phyloP scores from a whole-genome alignment of 2,888 invertebrate genomes.

The Gonocerus acuteangulatus region DNA sequence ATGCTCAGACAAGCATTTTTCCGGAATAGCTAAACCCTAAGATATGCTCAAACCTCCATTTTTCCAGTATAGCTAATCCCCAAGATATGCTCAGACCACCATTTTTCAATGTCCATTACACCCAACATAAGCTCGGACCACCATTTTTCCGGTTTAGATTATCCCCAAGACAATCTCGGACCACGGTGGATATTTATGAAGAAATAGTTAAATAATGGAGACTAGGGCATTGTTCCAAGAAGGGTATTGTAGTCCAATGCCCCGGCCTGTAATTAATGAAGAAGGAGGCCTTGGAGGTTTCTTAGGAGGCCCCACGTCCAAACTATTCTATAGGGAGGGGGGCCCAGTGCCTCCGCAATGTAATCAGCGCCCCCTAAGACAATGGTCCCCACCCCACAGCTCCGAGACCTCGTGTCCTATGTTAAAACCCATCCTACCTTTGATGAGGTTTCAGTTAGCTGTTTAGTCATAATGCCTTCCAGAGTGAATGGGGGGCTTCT shows the following conservation, averaged over 20 bases:
- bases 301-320: constrained; percentile 4
- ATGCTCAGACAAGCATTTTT: no score
- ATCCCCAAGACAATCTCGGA: no score
- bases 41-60: no score
- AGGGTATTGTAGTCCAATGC: constrained; percentile 1
- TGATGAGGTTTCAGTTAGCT: constrained; percentile 16
- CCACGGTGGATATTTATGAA: constrained; percentile 11
- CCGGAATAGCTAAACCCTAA: no score
- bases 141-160: no score
- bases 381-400: not conserved
- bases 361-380: constrained; percentile 10
- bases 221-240: not conserved
- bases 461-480: constrained; percentile 16
- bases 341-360: constrained; percentile 5
- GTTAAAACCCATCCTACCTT: constrained; percentile 24
- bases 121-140: no score
- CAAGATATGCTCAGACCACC: no score
- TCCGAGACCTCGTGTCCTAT: not conserved
- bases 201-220: constrained; percentile 21
- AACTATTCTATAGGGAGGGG: constrained; percentile 19
- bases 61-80: no score
- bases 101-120: no score
- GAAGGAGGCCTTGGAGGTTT: constrained; percentile 21
- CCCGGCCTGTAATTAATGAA: constrained; percentile 19
- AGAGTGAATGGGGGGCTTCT: not conserved